Evolutionary conservation across 2,113 vertebrate genomes (phyloP).

Genomic region (Gopherus flavomarginatus): DNA sequence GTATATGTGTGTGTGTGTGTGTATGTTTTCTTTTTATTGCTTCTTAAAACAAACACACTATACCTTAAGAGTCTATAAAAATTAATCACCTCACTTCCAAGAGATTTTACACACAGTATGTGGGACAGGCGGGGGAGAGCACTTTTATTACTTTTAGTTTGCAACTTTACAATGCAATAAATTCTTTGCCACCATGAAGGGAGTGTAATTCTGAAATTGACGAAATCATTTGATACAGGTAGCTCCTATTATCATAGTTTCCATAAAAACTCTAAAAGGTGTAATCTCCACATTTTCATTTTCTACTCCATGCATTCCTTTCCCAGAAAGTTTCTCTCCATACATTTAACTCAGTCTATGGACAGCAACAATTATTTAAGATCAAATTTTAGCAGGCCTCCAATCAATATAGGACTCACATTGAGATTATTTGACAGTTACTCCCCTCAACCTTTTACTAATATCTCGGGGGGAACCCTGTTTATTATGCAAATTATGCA

Average conservation of each 20-base stretch:
- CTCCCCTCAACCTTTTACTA: neutral
- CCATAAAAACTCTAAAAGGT: neutral
- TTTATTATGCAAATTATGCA: neutral
- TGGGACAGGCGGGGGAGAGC: neutral
- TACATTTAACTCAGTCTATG: neutral
- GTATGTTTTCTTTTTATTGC: neutral
- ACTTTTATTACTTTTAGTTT: neutral
- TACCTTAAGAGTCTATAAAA: neutral
- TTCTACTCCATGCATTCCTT: neutral
- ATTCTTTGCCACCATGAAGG: neutral
- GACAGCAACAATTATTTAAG: neutral
- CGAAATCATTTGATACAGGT: neutral
- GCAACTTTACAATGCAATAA: neutral
- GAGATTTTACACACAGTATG: neutral
- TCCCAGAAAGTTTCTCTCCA: neutral
- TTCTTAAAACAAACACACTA: neutral
- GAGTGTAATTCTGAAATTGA: conserved; percentile 15
- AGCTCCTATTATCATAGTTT: neutral
- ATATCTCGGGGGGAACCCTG: neutral
- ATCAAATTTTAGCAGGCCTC: neutral
- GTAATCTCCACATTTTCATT: neutral
- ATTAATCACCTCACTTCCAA: neutral
- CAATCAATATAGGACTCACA: neutral
- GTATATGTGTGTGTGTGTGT: neutral
- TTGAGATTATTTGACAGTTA: neutral